phyloP scores from a whole-genome alignment of 1,140 invertebrate species.

The Asbolus verrucosus region DNA sequence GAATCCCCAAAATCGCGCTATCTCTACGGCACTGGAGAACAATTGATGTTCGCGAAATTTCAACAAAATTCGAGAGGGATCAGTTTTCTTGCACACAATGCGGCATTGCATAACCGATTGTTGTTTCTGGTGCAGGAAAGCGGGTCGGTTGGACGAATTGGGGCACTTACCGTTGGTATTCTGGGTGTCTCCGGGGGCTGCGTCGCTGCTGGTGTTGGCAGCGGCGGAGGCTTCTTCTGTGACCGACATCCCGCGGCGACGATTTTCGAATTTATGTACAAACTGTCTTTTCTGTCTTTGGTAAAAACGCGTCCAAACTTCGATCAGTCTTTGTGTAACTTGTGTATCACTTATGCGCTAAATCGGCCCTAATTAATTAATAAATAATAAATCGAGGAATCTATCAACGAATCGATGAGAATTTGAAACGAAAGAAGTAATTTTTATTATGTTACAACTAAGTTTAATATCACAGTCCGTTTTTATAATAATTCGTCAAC shows the following conservation, averaged over 20 bases:
- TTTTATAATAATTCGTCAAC: constrained; percentile 58
- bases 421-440: constrained; percentile 16
- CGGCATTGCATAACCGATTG: neutral
- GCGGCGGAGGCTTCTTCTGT: constrained; percentile 14
- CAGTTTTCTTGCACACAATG: no score
- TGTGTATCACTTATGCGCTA: constrained; percentile 22
- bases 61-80: no score
- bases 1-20: no score
- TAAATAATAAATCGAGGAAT: constrained; percentile 36
- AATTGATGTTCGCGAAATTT: neutral
- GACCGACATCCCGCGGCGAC: neutral
- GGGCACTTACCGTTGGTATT: constrained; percentile 9
- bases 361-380: constrained; percentile 21
- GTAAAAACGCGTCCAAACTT: constrained; percentile 25
- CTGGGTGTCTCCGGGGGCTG: neutral
- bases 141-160: no score
- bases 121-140: neutral
- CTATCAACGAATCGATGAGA: no score
- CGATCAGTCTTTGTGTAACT: constrained; percentile 23
- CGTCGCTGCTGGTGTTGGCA: neutral
- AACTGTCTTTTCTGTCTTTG: constrained; percentile 36
- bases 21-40: no score
- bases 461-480: constrained; percentile 63
- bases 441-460: constrained; percentile 53
- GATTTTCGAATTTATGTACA: constrained; percentile 5